These are phyloP conservation scores for Tuta absoluta DNA, from an alignment of 2,888 invertebrate genomes.

Conservation along the genomic window DNA sequence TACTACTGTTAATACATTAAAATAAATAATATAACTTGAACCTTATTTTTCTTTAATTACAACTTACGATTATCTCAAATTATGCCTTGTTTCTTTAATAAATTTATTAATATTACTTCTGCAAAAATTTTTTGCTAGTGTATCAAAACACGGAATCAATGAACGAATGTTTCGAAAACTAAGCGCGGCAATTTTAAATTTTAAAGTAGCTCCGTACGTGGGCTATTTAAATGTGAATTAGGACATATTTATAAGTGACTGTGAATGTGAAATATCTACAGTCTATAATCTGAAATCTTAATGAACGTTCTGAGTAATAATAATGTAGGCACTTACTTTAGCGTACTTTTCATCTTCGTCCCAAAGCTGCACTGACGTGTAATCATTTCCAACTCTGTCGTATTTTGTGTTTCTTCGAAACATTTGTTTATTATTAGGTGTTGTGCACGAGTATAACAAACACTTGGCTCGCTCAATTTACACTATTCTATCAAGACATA, in stretches of 20 bases:
- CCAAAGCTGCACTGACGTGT: conserved; percentile 57
- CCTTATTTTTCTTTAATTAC: background rate
- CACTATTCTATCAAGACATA: too few species aligned
- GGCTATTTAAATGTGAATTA: too few species aligned
- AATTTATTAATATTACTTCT: background rate
- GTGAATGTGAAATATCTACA: background rate
- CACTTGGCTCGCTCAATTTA: too few species aligned
- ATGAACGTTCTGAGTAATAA: background rate
- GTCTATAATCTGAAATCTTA: background rate
- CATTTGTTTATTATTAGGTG: background rate
- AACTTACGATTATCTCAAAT: too few species aligned
- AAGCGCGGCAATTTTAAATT: conserved; percentile 1
- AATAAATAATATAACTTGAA: too few species aligned
- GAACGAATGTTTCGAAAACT: background rate
- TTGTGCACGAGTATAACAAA: too few species aligned
- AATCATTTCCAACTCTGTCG: conserved; percentile 43
- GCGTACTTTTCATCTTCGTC: conserved; percentile 40
- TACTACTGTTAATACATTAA: too few species aligned
- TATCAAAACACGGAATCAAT: background rate
- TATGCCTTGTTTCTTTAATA: background rate
- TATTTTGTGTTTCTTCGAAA: conserved; percentile 1
- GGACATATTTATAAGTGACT: too few species aligned
- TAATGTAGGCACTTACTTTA: conserved; percentile 44
- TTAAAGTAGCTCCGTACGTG: too few species aligned
- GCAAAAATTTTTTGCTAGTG: background rate